A percentile compares a stretch with the other conserved stretches of the same genome.
Conservation (phyloP, 2,797 vertebrate genomes). For the Lateolabrax maculatus region DNA sequence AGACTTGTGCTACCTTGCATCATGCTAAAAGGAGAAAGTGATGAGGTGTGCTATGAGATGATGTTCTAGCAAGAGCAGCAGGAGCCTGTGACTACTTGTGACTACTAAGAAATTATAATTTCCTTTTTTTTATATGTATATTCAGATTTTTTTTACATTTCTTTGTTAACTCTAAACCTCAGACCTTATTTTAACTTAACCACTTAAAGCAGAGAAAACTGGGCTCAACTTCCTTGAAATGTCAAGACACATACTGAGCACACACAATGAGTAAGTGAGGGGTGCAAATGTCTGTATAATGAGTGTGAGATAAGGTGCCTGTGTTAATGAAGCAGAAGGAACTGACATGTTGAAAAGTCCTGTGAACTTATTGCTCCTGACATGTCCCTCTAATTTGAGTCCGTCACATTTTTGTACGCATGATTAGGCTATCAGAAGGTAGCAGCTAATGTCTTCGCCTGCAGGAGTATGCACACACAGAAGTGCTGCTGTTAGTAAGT, state of each 20-base stretch:
- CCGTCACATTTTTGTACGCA: conserved; percentile 64
- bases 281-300: conserved; percentile 13
- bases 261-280: background rate
- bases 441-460: conserved; percentile 51
- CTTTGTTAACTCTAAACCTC: background rate
- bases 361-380: conserved; percentile 51
- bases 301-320: conserved; percentile 30
- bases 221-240: conserved; percentile 28
- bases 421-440: conserved; percentile 65
- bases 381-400: conserved; percentile 66
- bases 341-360: conserved; percentile 53
- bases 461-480: conserved; percentile 32
- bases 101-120: background rate
- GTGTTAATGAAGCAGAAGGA: conserved; percentile 59
- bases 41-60: conserved; percentile 35
- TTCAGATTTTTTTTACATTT: background rate
- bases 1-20: conserved; percentile 18
- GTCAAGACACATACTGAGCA: conserved; percentile 17
- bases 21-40: conserved; percentile 27
- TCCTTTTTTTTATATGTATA: background rate
- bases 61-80: background rate
- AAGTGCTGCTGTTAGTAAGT: conserved; percentile 8
- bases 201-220: conserved; percentile 4
- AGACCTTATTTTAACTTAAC: background rate
- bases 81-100: conserved; percentile 17